These are phyloP conservation scores for Cacoxenus indagator DNA, from an alignment of 2,888 invertebrate genomes.

Conservation along the genomic window DNA sequence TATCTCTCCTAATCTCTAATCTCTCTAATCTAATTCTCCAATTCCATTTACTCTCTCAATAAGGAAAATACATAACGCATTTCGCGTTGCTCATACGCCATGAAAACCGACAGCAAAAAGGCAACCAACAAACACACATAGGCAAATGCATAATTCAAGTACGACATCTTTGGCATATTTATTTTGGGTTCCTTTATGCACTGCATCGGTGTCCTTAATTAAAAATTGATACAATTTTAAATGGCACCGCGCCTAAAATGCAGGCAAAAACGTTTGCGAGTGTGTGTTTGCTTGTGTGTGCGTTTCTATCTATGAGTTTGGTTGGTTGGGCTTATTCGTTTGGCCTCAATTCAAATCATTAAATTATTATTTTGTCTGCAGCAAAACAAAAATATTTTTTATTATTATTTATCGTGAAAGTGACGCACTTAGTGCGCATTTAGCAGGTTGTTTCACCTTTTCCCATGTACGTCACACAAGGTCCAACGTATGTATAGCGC, in stretches of 20 bases:
- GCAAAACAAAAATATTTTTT: constrained; percentile 35
- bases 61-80: no score
- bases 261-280: neutral
- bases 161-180: constrained; percentile 48
- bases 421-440: constrained; percentile 57
- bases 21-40: no score
- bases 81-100: constrained; percentile 60
- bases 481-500: neutral
- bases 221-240: constrained; percentile 50
- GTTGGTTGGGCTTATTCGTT: constrained; percentile 23
- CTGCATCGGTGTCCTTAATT: constrained; percentile 57
- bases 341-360: constrained; percentile 51
- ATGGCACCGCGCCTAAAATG: constrained; percentile 26
- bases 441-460: constrained; percentile 56
- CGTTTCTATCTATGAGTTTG: no score
- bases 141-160: constrained; percentile 20
- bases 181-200: constrained; percentile 38
- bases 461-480: constrained; percentile 34
- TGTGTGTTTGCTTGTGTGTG: constrained; percentile 7
- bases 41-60: no score
- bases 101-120: no score
- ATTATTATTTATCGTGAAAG: constrained; percentile 22
- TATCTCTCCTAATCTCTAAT: no score
- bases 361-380: constrained; percentile 45
- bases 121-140: no score